Evolutionary conservation across 2,113 vertebrate genomes (phyloP).

Genomic region (Hepsetus odoe): DNA sequence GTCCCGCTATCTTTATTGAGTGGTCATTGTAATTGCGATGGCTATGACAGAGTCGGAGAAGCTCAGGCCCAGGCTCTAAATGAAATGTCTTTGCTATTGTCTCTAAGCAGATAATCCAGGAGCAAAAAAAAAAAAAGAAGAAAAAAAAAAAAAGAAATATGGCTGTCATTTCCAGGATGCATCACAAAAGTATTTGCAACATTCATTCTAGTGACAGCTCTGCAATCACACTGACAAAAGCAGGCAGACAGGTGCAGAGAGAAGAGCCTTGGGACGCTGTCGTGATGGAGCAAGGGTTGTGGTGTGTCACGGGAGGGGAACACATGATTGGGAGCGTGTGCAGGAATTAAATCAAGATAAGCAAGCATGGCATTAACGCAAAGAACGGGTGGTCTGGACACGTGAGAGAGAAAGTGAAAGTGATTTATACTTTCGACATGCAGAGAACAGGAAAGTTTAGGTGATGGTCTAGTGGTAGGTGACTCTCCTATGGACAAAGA

Average conservation of each 20-base stretch:
- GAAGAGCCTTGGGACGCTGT: background rate
- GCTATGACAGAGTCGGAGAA: background rate
- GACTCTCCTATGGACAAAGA: no score
- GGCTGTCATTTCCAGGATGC: constrained; percentile 18
- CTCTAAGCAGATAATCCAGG: constrained; percentile 28
- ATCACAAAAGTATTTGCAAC: background rate
- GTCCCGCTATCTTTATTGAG: background rate
- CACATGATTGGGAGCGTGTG: background rate
- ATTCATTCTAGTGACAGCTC: background rate
- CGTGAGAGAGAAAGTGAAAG: no score
- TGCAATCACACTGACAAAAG: background rate
- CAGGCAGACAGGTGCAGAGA: background rate
- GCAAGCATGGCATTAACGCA: background rate
- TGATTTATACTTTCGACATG: no score
- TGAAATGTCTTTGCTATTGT: constrained; percentile 31
- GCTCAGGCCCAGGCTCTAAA: constrained; percentile 21
- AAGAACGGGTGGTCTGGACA: background rate
- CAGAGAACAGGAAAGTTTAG: no score
- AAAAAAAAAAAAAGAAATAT: constrained; percentile 6
- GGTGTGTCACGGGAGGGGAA: background rate
- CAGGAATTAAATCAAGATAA: background rate
- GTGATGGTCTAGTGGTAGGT: no score
- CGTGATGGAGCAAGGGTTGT: background rate
- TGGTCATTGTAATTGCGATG: background rate
- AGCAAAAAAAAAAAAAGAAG: background rate